Percentiles rank a stretch among this genome's conserved stretches.
Evolutionary conservation across 2,888 invertebrate species (phyloP).

Genomic region (Imbricaverruca yamaguchii): DNA sequence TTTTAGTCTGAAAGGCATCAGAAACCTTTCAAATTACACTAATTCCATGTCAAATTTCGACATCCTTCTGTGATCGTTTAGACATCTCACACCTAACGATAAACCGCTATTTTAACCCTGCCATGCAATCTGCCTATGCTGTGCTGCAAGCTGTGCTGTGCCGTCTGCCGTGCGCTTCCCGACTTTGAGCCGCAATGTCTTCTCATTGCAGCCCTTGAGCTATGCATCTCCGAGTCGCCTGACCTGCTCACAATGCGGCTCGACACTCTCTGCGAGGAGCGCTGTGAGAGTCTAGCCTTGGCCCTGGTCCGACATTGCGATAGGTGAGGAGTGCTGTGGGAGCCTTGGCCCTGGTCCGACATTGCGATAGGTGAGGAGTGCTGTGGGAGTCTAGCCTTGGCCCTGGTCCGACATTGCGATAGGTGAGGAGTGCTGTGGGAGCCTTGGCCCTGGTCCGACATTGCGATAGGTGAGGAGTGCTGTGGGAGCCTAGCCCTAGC

Average conservation of each 20-base stretch:
- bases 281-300: conserved; percentile 55
- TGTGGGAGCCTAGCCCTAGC: conserved; percentile 58
- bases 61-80: no score
- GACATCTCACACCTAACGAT: no score
- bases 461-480: conserved; percentile 51
- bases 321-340: conserved; percentile 30
- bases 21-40: no score
- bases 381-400: conserved; percentile 54
- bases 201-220: not conserved
- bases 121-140: no score
- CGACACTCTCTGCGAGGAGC: conserved; percentile 53
- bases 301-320: conserved; percentile 50
- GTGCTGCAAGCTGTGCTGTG: no score
- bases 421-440: conserved; percentile 31
- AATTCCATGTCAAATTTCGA: no score
- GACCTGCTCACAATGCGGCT: conserved; percentile 51
- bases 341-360: no score
- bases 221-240: not conserved
- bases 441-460: no score
- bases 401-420: conserved; percentile 50
- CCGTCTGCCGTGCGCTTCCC: no score
- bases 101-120: no score
- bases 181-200: no score
- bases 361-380: conserved; percentile 53
- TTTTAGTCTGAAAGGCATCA: no score